Evolutionary conservation across 2,113 vertebrate species (phyloP).

Genomic region (Macroglossus sobrinus): DNA sequence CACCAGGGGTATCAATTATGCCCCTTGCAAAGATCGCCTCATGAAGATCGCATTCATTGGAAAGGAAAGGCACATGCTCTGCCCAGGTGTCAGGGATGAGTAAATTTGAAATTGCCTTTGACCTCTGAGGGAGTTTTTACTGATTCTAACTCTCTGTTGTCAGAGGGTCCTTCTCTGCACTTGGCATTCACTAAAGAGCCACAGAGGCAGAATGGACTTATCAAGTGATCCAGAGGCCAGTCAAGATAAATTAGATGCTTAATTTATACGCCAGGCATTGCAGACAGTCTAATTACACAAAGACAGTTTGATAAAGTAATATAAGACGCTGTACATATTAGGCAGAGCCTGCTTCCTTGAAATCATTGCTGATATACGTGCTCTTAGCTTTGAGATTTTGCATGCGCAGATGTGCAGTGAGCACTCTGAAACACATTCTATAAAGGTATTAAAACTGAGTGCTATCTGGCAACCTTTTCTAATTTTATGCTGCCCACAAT

Average conservation of each 20-base stretch:
- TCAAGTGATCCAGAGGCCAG: conserved; percentile 68
- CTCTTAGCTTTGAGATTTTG: conserved; percentile 67
- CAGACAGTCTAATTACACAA: conserved; percentile 81
- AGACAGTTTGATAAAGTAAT: conserved; percentile 82
- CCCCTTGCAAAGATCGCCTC: not conserved
- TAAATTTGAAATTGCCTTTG: conserved; percentile 58
- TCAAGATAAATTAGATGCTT: conserved; percentile 81
- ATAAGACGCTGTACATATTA: conserved; percentile 66
- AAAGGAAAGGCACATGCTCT: not conserved
- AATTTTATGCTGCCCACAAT: not conserved
- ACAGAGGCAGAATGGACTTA: conserved; percentile 60
- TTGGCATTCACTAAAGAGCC: conserved; percentile 66
- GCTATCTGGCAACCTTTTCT: not conserved
- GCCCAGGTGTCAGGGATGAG: conserved; percentile 8
- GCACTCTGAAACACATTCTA: conserved; percentile 37
- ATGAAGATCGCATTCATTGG: not conserved
- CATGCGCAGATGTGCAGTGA: conserved; percentile 55
- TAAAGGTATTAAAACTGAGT: conserved; percentile 22
- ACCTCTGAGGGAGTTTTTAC: conserved; percentile 27
- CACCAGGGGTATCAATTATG: conserved; percentile 29
- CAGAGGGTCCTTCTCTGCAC: not conserved
- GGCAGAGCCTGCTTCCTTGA: conserved; percentile 59
- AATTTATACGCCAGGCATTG: conserved; percentile 79
- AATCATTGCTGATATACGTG: conserved; percentile 76
- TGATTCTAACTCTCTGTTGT: not conserved